Evolutionary conservation across 2,797 vertebrate genomes (phyloP).

Genomic region (Acipenser ruthenus): DNA sequence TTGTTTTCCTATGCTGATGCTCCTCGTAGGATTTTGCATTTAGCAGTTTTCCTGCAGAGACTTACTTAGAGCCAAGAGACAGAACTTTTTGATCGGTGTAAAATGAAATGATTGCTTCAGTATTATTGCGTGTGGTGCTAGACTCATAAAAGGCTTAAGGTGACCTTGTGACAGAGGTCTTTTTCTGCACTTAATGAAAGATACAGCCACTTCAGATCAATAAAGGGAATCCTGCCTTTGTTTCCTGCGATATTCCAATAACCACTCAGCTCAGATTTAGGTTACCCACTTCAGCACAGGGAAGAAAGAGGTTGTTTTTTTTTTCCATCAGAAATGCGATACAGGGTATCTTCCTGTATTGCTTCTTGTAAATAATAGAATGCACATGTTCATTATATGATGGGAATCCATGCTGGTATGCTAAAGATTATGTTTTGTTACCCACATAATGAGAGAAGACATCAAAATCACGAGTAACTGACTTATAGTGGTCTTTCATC

Average conservation of each 20-base stretch:
- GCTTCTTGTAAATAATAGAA: slow-evolving; percentile 64
- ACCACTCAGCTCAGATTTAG: slow-evolving; percentile 49
- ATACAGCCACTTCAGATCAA: slow-evolving; percentile 34
- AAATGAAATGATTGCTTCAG: slow-evolving; percentile 52
- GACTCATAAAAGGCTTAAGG: slow-evolving; percentile 39
- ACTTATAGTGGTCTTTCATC: not conserved
- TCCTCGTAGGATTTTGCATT: not conserved
- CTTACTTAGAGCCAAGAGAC: slow-evolving; percentile 27
- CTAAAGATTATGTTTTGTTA: slow-evolving; percentile 18
- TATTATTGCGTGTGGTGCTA: slow-evolving; percentile 8
- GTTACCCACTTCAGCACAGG: slow-evolving; percentile 49
- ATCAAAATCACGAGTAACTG: not conserved
- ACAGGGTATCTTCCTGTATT: slow-evolving; percentile 49
- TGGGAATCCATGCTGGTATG: slow-evolving; percentile 33
- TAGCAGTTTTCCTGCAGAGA: slow-evolving; percentile 13
- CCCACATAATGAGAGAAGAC: not conserved
- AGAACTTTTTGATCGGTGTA: slow-evolving; percentile 43
- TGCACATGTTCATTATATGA: slow-evolving; percentile 39
- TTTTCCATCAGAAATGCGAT: slow-evolving; percentile 58
- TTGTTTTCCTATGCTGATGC: slow-evolving; percentile 32
- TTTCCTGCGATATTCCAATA: slow-evolving; percentile 63
- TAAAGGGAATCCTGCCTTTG: slow-evolving; percentile 52
- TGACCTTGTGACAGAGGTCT: slow-evolving; percentile 41
- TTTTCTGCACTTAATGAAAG: slow-evolving; percentile 44
- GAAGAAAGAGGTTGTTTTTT: slow-evolving; percentile 33